These are phyloP conservation scores for Rhagium mordax DNA, from an alignment of 2,888 invertebrate species.

Conservation along the genomic window DNA sequence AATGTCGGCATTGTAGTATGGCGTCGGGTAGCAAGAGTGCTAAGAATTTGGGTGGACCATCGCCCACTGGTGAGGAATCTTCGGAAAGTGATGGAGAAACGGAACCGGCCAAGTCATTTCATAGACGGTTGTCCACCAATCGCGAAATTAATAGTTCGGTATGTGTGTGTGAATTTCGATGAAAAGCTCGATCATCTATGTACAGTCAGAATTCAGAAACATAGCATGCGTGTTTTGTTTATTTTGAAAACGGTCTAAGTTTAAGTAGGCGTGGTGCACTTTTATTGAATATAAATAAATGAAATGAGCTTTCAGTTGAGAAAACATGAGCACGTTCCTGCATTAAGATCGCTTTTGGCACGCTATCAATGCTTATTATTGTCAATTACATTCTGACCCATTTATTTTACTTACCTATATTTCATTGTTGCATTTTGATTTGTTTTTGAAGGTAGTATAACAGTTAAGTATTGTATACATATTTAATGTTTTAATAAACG, in stretches of 20 bases:
- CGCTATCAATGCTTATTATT: slow-evolving; percentile 40
- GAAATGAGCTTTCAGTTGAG: slow-evolving; percentile 37
- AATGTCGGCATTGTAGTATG: slow-evolving; percentile 64
- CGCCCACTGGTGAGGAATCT: slow-evolving; percentile 73
- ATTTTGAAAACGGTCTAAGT: slow-evolving; percentile 41
- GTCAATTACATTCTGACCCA: slow-evolving; percentile 15
- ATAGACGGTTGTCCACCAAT: slow-evolving; percentile 87
- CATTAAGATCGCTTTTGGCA: slow-evolving; percentile 48
- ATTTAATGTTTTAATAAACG: slow-evolving; percentile 41
- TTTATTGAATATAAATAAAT: slow-evolving; percentile 28
- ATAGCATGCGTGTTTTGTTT: slow-evolving; percentile 57
- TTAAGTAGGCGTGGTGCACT: slow-evolving; percentile 53
- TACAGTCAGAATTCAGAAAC: slow-evolving; percentile 50
- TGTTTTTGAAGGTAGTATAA: slow-evolving; percentile 41
- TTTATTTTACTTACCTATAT: slow-evolving; percentile 32
- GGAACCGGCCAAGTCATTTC: slow-evolving; percentile 83
- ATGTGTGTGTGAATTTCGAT: slow-evolving; percentile 65
- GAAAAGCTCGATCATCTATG: slow-evolving; percentile 36
- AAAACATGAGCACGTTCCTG: slow-evolving; percentile 39
- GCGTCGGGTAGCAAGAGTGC: slow-evolving; percentile 66
- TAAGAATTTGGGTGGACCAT: slow-evolving; percentile 64
- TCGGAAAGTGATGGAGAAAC: slow-evolving; percentile 89
- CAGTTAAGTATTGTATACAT: slow-evolving; percentile 34
- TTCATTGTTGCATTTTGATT: slow-evolving; percentile 44
- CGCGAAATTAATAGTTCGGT: slow-evolving; percentile 87